Evolutionary conservation across 92 coral and sea anemone species (phyloP).

Genomic region (Epizoanthus ramosus): DNA sequence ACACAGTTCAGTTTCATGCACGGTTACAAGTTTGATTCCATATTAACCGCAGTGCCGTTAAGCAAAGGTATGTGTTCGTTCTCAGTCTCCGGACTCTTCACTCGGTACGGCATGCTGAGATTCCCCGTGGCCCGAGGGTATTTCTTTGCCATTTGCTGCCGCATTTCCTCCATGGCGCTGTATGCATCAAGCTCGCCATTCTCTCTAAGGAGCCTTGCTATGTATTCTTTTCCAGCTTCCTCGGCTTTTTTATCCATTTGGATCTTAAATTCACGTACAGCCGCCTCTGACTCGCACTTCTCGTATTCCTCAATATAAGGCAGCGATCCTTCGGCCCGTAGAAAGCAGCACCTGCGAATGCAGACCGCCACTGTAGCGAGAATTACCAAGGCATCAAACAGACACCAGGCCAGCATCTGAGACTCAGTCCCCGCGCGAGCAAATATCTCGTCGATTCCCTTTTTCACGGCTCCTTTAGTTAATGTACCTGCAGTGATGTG

Average conservation of each 20-base stretch:
- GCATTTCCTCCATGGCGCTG: conserved; percentile 2
- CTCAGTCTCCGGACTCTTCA: neutral
- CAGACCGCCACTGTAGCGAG: conserved; percentile 54
- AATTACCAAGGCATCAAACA: conserved; percentile 46
- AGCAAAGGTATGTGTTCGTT: no score
- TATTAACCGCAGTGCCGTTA: no score
- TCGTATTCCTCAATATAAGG: conserved; percentile 54
- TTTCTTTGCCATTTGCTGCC: conserved; percentile 17
- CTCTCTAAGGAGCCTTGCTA: conserved; percentile 10
- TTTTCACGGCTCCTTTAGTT: conserved; percentile 36
- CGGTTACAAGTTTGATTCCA: no score
- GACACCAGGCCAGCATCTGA: conserved; percentile 56
- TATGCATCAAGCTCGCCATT: conserved; percentile 5
- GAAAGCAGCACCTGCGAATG: conserved; percentile 52
- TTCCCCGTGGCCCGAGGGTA: conserved; percentile 62
- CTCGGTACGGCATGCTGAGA: conserved; percentile 61
- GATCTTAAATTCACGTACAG: conserved; percentile 43
- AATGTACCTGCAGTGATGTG: conserved; percentile 15
- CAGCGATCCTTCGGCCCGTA: conserved; percentile 51
- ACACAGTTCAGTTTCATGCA: no score
- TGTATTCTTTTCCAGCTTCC: conserved; percentile 43
- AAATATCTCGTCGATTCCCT: conserved; percentile 27
- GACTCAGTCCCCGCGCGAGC: conserved; percentile 47
- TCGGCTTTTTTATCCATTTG: conserved; percentile 45
- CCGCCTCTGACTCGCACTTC: conserved; percentile 55